Conservation (phyloP, 2,113 vertebrate genomes). For the Probosciger aterrimus region DNA sequence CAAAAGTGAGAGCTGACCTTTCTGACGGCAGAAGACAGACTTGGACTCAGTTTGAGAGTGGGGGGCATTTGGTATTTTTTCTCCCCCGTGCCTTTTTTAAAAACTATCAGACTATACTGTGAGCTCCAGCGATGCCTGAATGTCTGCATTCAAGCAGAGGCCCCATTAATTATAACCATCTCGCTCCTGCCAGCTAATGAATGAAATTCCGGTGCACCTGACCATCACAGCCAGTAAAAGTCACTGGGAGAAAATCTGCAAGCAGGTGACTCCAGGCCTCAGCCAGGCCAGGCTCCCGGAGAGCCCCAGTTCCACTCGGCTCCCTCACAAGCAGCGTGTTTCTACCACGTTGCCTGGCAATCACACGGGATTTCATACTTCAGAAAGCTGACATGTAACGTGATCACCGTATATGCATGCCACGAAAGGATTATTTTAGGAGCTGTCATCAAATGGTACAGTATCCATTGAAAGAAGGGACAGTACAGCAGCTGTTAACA, state of each 20-base stretch:
- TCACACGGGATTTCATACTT: not conserved
- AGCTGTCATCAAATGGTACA: not conserved
- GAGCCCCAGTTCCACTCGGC: not conserved
- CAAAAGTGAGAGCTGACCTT: not conserved
- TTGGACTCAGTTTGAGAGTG: not conserved
- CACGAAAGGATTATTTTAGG: not conserved
- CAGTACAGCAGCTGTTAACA: constrained; percentile 9
- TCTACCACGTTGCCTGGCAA: constrained; percentile 34
- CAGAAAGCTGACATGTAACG: not conserved
- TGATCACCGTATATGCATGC: not conserved
- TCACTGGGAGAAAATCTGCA: not conserved
- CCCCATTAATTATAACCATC: not conserved
- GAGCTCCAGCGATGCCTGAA: not conserved
- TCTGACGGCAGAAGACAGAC: not conserved
- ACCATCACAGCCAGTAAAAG: not conserved
- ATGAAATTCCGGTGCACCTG: not conserved
- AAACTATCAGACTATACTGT: not conserved
- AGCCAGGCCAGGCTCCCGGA: not conserved
- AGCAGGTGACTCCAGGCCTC: not conserved
- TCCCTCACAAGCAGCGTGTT: not conserved
- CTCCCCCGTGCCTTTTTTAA: not conserved
- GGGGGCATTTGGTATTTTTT: not conserved
- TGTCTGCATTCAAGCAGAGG: not conserved
- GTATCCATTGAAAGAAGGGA: not conserved
- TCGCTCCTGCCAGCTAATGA: rapidly evolving